Evolutionary conservation across 2,113 vertebrate genomes (phyloP).

Genomic region (Perca fluviatilis): DNA sequence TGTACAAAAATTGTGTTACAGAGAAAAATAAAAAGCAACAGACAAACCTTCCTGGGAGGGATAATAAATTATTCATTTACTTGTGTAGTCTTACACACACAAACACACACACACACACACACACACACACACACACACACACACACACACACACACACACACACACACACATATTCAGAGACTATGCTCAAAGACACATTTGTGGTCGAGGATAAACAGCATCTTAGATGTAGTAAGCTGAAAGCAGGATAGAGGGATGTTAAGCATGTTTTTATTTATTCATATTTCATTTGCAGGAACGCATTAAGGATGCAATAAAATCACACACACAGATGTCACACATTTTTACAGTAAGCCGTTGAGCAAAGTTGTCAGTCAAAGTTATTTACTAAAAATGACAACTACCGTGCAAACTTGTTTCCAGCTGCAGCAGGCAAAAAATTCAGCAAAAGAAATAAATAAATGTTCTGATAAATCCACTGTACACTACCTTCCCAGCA

Average conservation of each 20-base stretch:
- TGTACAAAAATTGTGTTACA: slow-evolving; percentile 13
- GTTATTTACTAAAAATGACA: too few species aligned
- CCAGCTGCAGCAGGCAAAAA: too few species aligned
- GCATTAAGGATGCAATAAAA: slow-evolving; percentile 5
- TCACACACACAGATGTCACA: not conserved
- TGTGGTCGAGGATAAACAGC: slow-evolving; percentile 2
- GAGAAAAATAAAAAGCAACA: slow-evolving; percentile 36
- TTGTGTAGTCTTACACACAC: not conserved
- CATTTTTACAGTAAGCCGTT: not conserved
- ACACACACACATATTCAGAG: not conserved
- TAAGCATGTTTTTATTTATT: not conserved
- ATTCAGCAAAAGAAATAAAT: too few species aligned
- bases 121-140: not conserved
- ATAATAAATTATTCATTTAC: slow-evolving; percentile 54
- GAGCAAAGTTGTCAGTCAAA: not conserved
- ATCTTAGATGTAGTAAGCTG: slow-evolving; percentile 8
- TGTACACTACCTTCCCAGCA: too few species aligned
- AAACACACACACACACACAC: not conserved
- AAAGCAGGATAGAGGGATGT: not conserved
- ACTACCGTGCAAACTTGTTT: too few species aligned
- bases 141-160: not conserved
- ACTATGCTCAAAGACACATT: slow-evolving; percentile 21
- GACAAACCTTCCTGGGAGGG: slow-evolving; percentile 40
- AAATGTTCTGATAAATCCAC: too few species aligned
- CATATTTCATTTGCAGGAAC: not conserved